A percentile compares a stretch with the other conserved stretches of the same genome.
phyloP scores from a whole-genome alignment of 2,888 invertebrate species.

The Himalopsyche kuldschensis region DNA sequence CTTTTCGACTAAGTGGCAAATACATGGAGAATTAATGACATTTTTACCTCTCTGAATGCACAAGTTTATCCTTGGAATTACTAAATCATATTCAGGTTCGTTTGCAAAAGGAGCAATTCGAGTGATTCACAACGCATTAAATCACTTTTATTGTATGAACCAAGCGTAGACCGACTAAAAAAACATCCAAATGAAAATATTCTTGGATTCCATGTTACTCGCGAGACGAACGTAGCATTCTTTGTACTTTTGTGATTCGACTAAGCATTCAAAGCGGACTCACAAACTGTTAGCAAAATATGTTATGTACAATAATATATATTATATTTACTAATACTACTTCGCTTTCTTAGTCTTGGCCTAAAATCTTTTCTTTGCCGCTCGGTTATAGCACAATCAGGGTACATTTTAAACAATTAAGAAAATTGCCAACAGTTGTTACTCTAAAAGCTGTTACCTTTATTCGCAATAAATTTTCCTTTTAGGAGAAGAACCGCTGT shows the following conservation, averaged over 20 bases:
- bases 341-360: neutral
- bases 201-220: neutral
- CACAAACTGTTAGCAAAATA: neutral
- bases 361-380: neutral
- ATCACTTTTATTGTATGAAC: constrained; percentile 39
- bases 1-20: neutral
- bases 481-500: neutral
- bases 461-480: neutral
- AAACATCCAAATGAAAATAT: constrained; percentile 21
- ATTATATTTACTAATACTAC: too few species aligned
- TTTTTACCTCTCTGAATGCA: constrained; percentile 17
- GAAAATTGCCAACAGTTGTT: constrained; percentile 33
- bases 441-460: constrained; percentile 11
- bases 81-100: constrained; percentile 32
- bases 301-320: neutral
- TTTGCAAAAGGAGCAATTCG: constrained; percentile 25
- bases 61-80: constrained; percentile 1
- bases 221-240: neutral
- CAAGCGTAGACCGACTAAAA: constrained; percentile 11
- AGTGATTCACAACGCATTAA: constrained; percentile 37
- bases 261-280: neutral
- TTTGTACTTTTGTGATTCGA: neutral
- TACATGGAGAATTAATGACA: neutral
- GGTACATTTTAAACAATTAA: constrained; percentile 36
- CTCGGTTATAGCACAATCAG: constrained; percentile 13